These are phyloP conservation scores for Hucho hucho DNA, from an alignment of 2,113 vertebrate species.

Conservation along the genomic window DNA sequence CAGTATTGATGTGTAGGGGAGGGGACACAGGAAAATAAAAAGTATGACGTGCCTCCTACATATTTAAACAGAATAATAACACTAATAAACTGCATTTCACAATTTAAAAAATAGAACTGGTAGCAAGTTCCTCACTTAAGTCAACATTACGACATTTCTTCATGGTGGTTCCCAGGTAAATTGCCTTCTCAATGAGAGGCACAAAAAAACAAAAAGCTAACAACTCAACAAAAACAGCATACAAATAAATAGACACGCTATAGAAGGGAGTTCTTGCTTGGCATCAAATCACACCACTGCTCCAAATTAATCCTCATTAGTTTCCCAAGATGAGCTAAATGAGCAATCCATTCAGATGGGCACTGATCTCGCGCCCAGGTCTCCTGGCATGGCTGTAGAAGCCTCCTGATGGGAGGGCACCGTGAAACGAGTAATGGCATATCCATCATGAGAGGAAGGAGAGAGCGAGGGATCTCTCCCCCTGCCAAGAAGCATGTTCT, in stretches of 20 bases:
- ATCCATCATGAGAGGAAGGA: not conserved
- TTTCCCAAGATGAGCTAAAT: slow-evolving; percentile 37
- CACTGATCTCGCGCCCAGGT: not conserved
- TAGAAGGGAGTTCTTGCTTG: slow-evolving; percentile 40
- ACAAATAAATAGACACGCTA: slow-evolving; percentile 34
- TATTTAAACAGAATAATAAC: no score
- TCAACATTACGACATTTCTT: no score
- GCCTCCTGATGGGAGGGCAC: not conserved
- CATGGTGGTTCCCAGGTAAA: no score
- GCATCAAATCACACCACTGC: slow-evolving; percentile 19
- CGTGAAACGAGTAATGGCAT: not conserved
- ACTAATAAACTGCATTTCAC: no score
- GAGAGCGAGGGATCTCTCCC: not conserved
- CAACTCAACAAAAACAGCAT: no score
- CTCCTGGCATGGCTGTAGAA: not conserved
- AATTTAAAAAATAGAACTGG: no score
- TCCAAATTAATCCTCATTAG: slow-evolving; percentile 63
- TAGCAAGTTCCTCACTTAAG: no score
- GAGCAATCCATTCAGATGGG: not conserved
- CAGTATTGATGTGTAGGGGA: not conserved
- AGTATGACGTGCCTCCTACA: no score
- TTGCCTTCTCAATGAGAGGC: no score
- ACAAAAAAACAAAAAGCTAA: no score
- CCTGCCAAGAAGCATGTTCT: not conserved
- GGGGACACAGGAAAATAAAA: not conserved